phyloP scores from a whole-genome alignment of 2,888 invertebrate species.

The Platycheirus rosarum region DNA sequence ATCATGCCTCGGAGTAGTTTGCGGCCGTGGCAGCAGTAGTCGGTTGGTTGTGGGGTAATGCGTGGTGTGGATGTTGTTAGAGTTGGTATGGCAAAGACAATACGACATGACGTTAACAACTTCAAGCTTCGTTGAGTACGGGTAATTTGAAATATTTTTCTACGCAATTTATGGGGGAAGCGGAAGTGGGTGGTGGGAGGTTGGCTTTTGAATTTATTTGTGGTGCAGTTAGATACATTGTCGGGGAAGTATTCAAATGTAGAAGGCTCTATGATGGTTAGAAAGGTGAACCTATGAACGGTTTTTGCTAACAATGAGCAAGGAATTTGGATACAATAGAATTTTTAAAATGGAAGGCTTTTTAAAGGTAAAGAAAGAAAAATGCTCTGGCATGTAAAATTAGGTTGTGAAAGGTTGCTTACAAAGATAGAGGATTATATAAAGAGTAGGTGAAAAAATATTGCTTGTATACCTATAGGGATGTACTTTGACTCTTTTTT shows the following conservation, averaged over 20 bases:
- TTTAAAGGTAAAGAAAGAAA: too few species aligned
- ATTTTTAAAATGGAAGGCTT: too few species aligned
- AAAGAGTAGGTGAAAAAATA: too few species aligned
- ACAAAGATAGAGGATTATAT: too few species aligned
- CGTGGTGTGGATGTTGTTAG: constrained; percentile 35
- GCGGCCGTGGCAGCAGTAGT: neutral
- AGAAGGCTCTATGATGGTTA: neutral
- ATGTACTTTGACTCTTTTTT: too few species aligned
- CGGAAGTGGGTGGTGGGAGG: neutral
- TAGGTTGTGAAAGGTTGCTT: too few species aligned
- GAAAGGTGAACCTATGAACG: constrained; percentile 4
- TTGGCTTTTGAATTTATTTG: constrained; percentile 6
- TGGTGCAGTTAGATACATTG: constrained; percentile 3
- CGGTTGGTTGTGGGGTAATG: neutral
- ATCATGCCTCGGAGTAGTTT: constrained; percentile 26
- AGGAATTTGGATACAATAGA: too few species aligned
- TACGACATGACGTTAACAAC: constrained; percentile 70
- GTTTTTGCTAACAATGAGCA: neutral
- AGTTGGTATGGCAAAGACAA: constrained; percentile 48
- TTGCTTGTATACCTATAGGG: too few species aligned
- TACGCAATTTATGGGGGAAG: constrained; percentile 48
- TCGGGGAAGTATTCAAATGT: constrained; percentile 8
- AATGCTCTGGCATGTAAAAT: too few species aligned
- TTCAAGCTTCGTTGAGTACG: constrained; percentile 67
- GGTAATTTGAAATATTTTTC: constrained; percentile 65